A percentile compares a stretch with the other conserved stretches of the same genome.
These are phyloP conservation scores for Crotalus tigris DNA, from an alignment of 2,113 vertebrate genomes.

Conservation along the genomic window DNA sequence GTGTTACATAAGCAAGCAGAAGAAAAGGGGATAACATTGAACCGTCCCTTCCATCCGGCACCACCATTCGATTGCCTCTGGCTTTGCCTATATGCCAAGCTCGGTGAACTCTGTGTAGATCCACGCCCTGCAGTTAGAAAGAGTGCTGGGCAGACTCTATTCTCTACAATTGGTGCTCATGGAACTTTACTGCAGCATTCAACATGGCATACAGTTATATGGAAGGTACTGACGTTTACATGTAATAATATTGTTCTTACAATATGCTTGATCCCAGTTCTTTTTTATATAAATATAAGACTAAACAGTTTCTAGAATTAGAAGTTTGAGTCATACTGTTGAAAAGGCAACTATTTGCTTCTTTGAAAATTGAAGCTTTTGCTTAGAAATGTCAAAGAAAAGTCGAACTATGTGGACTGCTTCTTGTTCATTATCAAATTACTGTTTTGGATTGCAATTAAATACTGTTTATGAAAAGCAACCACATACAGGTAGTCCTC, in stretches of 20 bases:
- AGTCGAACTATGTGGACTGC: not conserved
- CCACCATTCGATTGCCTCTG: slow-evolving; percentile 97
- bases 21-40: slow-evolving; percentile 86
- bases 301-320: not conserved
- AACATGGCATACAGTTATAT: slow-evolving; percentile 96
- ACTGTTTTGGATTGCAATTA: not conserved
- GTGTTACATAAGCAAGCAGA: slow-evolving; percentile 85
- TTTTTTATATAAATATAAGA: not conserved
- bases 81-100: slow-evolving; percentile 93
- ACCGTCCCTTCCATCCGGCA: slow-evolving; percentile 92
- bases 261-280: not conserved
- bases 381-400: not conserved
- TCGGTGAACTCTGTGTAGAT: slow-evolving; percentile 95
- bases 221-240: slow-evolving; percentile 78
- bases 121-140: slow-evolving; percentile 94
- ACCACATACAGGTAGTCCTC: not conserved
- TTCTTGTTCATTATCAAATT: not conserved
- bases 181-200: slow-evolving; percentile 92
- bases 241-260: not conserved
- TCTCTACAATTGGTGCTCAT: slow-evolving; percentile 95
- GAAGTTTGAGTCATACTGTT: not conserved
- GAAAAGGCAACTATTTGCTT: not conserved
- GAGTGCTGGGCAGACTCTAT: slow-evolving; percentile 93
- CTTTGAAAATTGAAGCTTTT: not conserved
- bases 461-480: not conserved